These are phyloP conservation scores for Seriola aureovittata DNA, from an alignment of 2,113 vertebrate species.

Conservation along the genomic window DNA sequence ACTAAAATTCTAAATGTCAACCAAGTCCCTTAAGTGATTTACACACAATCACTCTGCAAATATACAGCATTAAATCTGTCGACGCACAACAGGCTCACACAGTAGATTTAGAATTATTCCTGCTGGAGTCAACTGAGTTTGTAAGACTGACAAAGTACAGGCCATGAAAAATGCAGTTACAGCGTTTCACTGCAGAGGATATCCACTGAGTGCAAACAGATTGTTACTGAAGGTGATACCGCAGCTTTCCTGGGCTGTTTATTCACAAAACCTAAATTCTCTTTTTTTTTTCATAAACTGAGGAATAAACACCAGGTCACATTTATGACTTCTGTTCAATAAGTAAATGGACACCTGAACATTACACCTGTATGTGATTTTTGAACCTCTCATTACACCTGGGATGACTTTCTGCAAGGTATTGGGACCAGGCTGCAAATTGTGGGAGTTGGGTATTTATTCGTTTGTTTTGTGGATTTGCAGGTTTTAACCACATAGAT, in stretches of 20 bases:
- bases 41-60: constrained; percentile 22
- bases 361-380: no score
- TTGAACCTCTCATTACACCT: no score
- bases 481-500: background rate
- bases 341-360: no score
- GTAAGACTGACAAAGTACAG: constrained; percentile 6
- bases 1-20: constrained; percentile 66
- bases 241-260: background rate
- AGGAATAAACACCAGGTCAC: no score
- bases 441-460: background rate
- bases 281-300: no score
- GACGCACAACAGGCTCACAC: constrained; percentile 30
- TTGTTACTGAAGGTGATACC: background rate
- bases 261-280: background rate
- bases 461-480: background rate
- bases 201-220: background rate
- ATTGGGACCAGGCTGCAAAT: background rate
- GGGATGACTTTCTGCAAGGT: background rate
- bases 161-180: constrained; percentile 38
- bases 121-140: constrained; percentile 21
- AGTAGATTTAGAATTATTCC: constrained; percentile 15
- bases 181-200: constrained; percentile 45
- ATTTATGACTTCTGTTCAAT: no score
- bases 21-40: constrained; percentile 51
- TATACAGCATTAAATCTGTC: constrained; percentile 19